Conservation (phyloP, 1,140 invertebrate species). For the Eumeta japonica region DNA sequence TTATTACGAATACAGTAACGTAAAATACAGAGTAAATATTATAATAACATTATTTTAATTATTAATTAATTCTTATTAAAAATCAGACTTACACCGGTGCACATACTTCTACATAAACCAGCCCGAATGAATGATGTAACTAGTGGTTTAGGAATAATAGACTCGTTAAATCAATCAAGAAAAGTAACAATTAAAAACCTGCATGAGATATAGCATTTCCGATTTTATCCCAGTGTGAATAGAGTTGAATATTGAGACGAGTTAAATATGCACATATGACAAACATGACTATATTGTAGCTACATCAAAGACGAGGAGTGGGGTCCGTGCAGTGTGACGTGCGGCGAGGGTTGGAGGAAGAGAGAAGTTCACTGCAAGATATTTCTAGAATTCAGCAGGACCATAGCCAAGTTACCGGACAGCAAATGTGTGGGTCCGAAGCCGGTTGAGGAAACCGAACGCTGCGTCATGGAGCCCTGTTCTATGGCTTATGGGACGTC, state of each 20-base stretch:
- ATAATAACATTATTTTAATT: too few relatives aligned
- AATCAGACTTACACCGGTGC: conserved; percentile 44
- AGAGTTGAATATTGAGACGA: too few relatives aligned
- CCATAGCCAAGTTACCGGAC: conserved; percentile 82
- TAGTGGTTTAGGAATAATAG: conserved; percentile 21
- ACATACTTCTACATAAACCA: conserved; percentile 56
- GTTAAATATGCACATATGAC: neutral
- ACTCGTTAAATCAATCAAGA: conserved; percentile 17
- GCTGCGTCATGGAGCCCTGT: conserved; percentile 77
- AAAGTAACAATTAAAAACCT: too few relatives aligned
- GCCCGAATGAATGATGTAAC: conserved; percentile 37
- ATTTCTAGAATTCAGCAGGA: conserved; percentile 86
- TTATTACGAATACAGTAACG: too few relatives aligned
- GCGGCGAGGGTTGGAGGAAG: conserved; percentile 81
- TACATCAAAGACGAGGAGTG: conserved; percentile 69
- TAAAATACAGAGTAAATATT: too few relatives aligned
- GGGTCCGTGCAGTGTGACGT: conserved; percentile 85
- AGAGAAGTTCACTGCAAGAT: conserved; percentile 89
- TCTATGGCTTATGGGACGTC: conserved; percentile 62
- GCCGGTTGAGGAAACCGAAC: conserved; percentile 75
- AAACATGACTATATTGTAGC: conserved; percentile 27
- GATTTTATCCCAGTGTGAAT: neutral
- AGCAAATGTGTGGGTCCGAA: conserved; percentile 83
- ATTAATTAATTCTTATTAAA: too few relatives aligned
- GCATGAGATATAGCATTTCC: too few relatives aligned